Percentiles rank a stretch among this genome's conserved stretches.
These are phyloP conservation scores for Helicoverpa zea DNA, from an alignment of 1,140 invertebrate species.

Conservation along the genomic window DNA sequence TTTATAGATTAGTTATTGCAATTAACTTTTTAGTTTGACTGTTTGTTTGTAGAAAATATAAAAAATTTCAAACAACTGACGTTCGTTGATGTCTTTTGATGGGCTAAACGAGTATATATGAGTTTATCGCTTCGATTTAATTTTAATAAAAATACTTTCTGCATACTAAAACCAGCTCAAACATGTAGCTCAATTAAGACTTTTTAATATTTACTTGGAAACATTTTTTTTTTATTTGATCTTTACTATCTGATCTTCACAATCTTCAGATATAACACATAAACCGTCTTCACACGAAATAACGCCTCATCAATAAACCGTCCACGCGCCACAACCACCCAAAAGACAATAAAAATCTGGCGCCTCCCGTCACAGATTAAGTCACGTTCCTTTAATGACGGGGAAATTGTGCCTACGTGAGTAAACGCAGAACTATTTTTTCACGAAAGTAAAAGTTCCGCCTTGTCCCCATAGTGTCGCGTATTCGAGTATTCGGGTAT, in stretches of 20 bases:
- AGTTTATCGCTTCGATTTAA: background rate
- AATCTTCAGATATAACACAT: background rate
- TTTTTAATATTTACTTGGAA: no score
- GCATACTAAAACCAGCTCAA: no score
- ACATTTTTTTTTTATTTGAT: background rate
- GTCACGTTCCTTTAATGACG: slow-evolving; percentile 80
- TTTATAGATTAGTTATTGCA: background rate
- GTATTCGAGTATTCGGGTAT: slow-evolving; percentile 50
- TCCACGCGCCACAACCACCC: slow-evolving; percentile 48
- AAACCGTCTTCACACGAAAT: slow-evolving; percentile 20
- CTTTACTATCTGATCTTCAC: background rate
- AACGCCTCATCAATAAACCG: slow-evolving; percentile 38
- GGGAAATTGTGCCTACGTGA: slow-evolving; percentile 80
- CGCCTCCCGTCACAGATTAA: slow-evolving; percentile 78
- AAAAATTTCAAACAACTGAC: background rate
- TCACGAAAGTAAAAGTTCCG: slow-evolving; percentile 77
- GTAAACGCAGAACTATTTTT: slow-evolving; percentile 61
- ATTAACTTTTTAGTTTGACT: no score
- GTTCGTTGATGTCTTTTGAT: slow-evolving; percentile 46
- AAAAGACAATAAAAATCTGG: slow-evolving; percentile 73
- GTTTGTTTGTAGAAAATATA: no score
- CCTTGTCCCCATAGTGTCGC: slow-evolving; percentile 66
- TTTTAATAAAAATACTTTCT: background rate
- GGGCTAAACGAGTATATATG: no score
- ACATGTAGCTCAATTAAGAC: no score